Conservation (phyloP, 2,888 invertebrate species). For the Mactromeris polynyma region DNA sequence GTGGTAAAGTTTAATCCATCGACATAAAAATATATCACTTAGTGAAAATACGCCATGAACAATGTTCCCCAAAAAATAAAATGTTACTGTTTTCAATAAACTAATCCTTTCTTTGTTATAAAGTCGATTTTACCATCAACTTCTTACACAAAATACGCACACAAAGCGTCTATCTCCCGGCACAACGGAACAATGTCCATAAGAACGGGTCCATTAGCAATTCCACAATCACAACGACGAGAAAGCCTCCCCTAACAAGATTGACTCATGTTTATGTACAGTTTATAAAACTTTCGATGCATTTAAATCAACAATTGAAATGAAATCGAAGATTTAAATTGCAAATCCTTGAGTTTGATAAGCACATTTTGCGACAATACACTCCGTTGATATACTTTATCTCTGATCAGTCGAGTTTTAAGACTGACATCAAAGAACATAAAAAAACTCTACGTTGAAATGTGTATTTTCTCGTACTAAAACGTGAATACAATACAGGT, state of each 20-base stretch:
- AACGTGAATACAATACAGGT: neutral
- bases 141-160: neutral
- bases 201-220: neutral
- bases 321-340: constrained; percentile 43
- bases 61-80: neutral
- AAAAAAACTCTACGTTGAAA: neutral
- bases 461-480: neutral
- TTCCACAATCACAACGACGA: neutral
- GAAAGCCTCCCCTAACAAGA: neutral
- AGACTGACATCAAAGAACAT: neutral
- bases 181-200: neutral
- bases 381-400: neutral
- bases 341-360: constrained; percentile 26
- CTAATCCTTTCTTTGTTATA: neutral
- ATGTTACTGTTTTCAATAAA: neutral
- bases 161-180: neutral
- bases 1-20: neutral
- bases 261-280: constrained; percentile 4
- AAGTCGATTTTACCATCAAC: neutral
- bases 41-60: neutral
- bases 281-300: constrained; percentile 8
- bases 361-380: constrained; percentile 1
- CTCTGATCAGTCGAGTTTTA: neutral
- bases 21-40: neutral
- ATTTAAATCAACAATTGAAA: constrained; percentile 50